Evolutionary conservation across 2,888 invertebrate species (phyloP).

Genomic region (Dynastes grantii): DNA sequence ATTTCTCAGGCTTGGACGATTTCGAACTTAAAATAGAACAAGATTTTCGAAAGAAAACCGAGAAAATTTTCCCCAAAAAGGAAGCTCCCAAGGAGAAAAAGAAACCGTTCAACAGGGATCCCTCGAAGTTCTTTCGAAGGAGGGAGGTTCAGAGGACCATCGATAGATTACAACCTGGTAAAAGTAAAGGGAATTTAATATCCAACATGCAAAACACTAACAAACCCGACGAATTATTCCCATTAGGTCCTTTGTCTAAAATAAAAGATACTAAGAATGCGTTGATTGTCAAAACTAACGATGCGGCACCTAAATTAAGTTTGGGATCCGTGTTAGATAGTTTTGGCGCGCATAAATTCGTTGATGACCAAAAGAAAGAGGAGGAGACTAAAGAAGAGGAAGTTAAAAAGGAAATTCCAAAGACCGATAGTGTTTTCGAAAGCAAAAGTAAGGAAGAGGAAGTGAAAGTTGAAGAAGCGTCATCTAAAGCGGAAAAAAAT

Average conservation of each 20-base stretch:
- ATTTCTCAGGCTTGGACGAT: constrained; percentile 78
- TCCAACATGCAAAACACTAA: constrained; percentile 77
- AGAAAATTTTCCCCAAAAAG: constrained; percentile 67
- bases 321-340: constrained; percentile 87
- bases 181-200: constrained; percentile 89
- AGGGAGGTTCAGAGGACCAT: constrained; percentile 87
- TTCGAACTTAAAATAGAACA: constrained; percentile 66
- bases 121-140: constrained; percentile 70
- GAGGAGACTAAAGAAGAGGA: constrained; percentile 59
- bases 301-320: constrained; percentile 86
- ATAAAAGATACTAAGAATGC: constrained; percentile 75
- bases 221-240: constrained; percentile 75
- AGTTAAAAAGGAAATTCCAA: constrained; percentile 59
- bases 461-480: constrained; percentile 59
- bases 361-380: constrained; percentile 71
- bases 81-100: constrained; percentile 69
- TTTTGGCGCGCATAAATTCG: constrained; percentile 81
- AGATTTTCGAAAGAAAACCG: constrained; percentile 56
- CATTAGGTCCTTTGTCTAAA: constrained; percentile 74
- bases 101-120: constrained; percentile 71
- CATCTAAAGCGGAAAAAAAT: constrained; percentile 53
- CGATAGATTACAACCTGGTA: constrained; percentile 88
- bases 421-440: constrained; percentile 53
- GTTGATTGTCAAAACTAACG: constrained; percentile 76
- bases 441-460: constrained; percentile 54